phyloP scores from a whole-genome alignment of 2,797 vertebrate species.

The Erethizon dorsatum region DNA sequence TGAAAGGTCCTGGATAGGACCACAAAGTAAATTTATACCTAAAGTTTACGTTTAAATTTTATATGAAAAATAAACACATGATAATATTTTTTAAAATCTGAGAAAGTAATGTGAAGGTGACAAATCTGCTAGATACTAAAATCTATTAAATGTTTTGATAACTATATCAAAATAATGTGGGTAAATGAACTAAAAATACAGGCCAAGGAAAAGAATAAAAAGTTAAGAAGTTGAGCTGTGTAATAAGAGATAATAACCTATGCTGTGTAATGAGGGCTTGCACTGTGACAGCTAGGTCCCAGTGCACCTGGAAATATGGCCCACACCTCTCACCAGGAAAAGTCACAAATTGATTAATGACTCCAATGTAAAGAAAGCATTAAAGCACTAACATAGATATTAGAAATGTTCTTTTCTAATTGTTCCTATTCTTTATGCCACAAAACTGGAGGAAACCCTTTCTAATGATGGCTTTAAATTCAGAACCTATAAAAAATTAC shows the following conservation, averaged over 20 bases:
- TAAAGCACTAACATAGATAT: neutral
- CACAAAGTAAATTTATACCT: neutral
- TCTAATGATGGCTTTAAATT: neutral
- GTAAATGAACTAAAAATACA: neutral
- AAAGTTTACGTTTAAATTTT: constrained; percentile 32
- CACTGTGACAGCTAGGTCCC: neutral
- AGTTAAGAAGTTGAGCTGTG: neutral
- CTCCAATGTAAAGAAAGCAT: neutral
- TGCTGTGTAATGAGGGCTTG: neutral
- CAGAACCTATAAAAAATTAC: neutral
- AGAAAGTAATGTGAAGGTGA: neutral
- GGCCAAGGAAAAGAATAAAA: neutral
- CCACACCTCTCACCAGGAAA: neutral
- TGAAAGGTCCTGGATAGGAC: neutral
- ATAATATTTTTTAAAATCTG: neutral
- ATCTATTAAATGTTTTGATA: neutral
- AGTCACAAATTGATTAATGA: neutral
- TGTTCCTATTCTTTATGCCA: neutral
- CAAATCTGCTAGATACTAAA: neutral
- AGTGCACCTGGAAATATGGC: neutral
- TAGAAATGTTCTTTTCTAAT: neutral
- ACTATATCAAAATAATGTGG: neutral
- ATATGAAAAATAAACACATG: neutral
- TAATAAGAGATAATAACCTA: too few relatives aligned
- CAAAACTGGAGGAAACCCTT: neutral